Evolutionary conservation across 2,797 vertebrate species (phyloP), one percentile per base, ranked within the genome.

Genomic region (Alectoris magna): DNA sequence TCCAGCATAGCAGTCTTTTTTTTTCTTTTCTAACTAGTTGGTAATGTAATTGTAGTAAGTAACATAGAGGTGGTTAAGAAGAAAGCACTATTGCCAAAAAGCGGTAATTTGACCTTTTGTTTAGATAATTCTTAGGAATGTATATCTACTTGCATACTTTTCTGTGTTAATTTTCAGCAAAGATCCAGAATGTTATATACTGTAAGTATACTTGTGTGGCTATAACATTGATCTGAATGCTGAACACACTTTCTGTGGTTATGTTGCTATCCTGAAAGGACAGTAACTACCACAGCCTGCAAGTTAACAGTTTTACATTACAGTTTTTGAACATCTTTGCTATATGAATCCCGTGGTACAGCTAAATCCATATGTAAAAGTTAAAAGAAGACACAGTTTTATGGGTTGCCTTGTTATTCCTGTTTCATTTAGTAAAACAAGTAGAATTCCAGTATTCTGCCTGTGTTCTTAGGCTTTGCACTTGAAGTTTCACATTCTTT

Each of bases 181-280:
- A 90, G 39, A 67, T 67, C 13, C 15, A 56, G 29, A 70, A 75
- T 19, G 6, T 81, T 63, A 38, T 13, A 14, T 63, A n/a, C 13
- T 26, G 39, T 10, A 84, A 60, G 0, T 1, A 0, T 53, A 43
- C 51, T 82, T 1, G 0, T 19, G n/a, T 4, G 64, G 5, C 59
- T 72, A 9, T 41, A 71, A 12, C 7, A 16, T 73, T 74, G 67
- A 53, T 76, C 38, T 56, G 68, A 53, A 29, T 71, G 82, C 38
- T 72, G 21, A 66, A 16, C 9, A 12, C 51, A n/a, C 8, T 58
- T 13, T 77, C 18, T 55, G 10, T 14, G 59, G 17, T 80, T 91
- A 80, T 66, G 27, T 49, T 69, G 9, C 31, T 49, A 27, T 23
- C 23, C 59, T 90, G 62, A 78, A 87, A 89, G 34, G 14, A 23